Evolutionary conservation across 2,888 invertebrate species (phyloP).

Genomic region (Coelinius sp.): DNA sequence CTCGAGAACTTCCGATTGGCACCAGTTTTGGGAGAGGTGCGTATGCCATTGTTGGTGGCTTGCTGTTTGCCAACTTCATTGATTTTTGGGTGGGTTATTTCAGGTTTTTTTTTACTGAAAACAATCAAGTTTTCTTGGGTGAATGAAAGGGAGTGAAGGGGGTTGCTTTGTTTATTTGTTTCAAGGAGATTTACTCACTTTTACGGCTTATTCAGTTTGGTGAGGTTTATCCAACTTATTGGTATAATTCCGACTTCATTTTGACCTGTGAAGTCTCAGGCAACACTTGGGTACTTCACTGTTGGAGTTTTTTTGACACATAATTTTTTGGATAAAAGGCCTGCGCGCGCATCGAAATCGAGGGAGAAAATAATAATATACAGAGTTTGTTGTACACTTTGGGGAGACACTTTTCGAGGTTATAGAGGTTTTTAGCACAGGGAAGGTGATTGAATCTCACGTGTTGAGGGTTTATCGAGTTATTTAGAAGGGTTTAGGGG

Average conservation of each 20-base stretch:
- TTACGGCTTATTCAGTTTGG: not conserved
- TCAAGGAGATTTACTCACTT: not conserved
- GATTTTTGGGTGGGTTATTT: not conserved
- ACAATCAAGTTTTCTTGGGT: too few species aligned
- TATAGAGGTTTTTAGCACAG: not conserved
- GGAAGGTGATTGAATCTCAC: not conserved
- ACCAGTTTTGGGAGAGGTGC: constrained; percentile 48
- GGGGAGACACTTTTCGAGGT: not conserved
- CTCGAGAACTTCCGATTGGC: constrained; percentile 46
- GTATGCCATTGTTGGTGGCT: constrained; percentile 45
- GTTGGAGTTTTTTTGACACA: constrained; percentile 7
- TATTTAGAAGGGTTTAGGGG: not conserved
- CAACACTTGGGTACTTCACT: not conserved
- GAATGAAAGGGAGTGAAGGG: too few species aligned
- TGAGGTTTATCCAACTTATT: too few species aligned
- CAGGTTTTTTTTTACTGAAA: not conserved
- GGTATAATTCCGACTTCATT: not conserved
- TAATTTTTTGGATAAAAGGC: not conserved
- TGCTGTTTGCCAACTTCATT: too few species aligned
- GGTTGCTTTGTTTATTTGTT: not conserved
- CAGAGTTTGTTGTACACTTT: not conserved
- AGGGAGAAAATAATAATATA: not conserved
- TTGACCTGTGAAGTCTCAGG: not conserved
- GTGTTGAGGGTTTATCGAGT: not conserved
- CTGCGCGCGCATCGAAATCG: constrained; percentile 19